Base-by-base conservation (phyloP, 2,797 vertebrate species). In the Malurus splendens region DNA sequence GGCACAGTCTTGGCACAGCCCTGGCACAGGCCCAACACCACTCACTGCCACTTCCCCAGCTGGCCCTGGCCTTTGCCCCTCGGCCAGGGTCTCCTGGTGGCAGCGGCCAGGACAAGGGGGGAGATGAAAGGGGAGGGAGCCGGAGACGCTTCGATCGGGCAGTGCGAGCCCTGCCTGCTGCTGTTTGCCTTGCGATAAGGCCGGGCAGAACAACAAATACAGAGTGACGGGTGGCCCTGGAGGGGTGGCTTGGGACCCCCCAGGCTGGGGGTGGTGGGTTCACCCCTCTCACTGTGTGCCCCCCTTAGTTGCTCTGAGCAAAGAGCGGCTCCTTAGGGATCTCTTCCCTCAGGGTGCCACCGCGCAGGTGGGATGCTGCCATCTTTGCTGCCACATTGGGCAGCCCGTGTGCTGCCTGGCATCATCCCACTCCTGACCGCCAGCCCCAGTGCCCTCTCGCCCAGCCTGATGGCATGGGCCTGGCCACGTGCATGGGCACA, bases 131-230 rank as follows among this genome's bases (percentile, higher is more conserved):
- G 42, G 64, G 45, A 74, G 87, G 50, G 68, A 88, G 61, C 6
- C 6, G 16, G 90, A 85, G 89, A 86, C 9, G 0, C 72, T 93
- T 89, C 66, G 82, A 94, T 94, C 47, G 30, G 83, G 83, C 89
- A 90, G 83, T 28, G 45, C 3, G 5, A 90, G 92, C 77, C 70
- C 77, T 59, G 77, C 89, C 42, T 56, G 62, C 27, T 8, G 38
- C 80, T 94, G 90, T 94, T 95, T 95, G 91, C 89, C 92, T 93
- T 87, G 65, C 0, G 95, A 96, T 96, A 96, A 96, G 89, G 86
- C 42, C 20, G 48, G 67, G 47, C 72, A 93, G 94, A 95, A 95
- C 93, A 95, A 61, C 89, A 95, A 96, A 96, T 86, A 56, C 33
- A 50, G 67, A 78, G 72, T 7, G 10, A 45, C 0, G 47, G 27